A percentile compares a stretch with the other conserved stretches of the same genome.
phyloP scores from a whole-genome alignment of 2,113 vertebrate genomes.

The Lepus europaeus region DNA sequence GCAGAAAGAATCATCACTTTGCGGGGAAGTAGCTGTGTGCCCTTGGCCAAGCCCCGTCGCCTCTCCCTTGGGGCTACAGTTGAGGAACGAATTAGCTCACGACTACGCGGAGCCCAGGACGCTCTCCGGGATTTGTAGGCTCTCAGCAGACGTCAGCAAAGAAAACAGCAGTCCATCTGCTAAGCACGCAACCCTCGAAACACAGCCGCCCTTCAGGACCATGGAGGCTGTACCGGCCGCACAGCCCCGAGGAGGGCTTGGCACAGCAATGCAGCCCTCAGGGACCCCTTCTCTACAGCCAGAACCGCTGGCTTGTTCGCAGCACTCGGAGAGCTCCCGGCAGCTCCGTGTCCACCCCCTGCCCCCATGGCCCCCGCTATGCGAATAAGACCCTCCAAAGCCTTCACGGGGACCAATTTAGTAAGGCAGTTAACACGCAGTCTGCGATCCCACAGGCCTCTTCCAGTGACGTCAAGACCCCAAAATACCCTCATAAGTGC shows the following conservation, averaged over 20 bases:
- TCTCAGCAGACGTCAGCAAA: conserved; percentile 5
- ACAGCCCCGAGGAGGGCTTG: not conserved
- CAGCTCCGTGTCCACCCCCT: not conserved
- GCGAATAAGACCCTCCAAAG: conserved; percentile 38
- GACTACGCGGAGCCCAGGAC: not conserved
- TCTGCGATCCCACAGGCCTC: not conserved
- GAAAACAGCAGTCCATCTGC: not conserved
- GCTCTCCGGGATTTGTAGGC: not conserved
- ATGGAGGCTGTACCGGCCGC: too few species aligned
- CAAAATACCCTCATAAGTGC: not conserved
- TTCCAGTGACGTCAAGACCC: not conserved
- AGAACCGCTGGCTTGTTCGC: not conserved
- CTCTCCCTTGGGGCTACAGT: not conserved
- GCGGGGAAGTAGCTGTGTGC: not conserved
- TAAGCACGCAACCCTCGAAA: not conserved
- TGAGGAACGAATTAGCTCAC: not conserved
- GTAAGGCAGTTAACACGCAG: not conserved
- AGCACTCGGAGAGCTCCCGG: not conserved
- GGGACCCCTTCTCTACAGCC: conserved; percentile 14
- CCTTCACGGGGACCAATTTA: not conserved
- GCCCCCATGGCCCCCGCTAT: not conserved
- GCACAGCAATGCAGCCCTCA: not conserved
- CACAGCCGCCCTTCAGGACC: not conserved
- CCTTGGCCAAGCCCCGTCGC: not conserved
- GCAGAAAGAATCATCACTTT: not conserved